Conservation (phyloP, 1,140 invertebrate genomes). For the Centruroides vittatus region DNA sequence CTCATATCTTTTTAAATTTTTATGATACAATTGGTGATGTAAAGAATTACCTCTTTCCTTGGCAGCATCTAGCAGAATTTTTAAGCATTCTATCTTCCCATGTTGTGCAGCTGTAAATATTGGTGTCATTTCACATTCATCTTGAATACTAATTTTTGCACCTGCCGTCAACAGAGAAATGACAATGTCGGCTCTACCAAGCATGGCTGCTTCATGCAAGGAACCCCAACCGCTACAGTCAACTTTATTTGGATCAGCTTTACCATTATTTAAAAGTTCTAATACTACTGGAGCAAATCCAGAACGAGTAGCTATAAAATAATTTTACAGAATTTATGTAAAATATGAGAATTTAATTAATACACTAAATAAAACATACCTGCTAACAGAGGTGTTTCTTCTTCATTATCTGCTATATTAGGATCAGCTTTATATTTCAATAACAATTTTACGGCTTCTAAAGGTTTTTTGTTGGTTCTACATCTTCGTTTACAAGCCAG, state of each 20-base stretch:
- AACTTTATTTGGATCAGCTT: slow-evolving; percentile 22
- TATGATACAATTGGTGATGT: too few relatives aligned
- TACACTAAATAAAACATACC: not conserved
- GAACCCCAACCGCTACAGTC: slow-evolving; percentile 23
- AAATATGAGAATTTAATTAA: too few relatives aligned
- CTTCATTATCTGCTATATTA: slow-evolving; percentile 21
- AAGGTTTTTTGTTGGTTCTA: not conserved
- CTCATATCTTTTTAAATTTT: too few relatives aligned
- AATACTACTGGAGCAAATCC: not conserved
- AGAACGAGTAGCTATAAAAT: too few relatives aligned
- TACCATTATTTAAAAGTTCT: slow-evolving; percentile 5
- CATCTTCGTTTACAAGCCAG: slow-evolving; percentile 24
- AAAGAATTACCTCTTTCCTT: slow-evolving; percentile 14
- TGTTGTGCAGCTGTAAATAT: slow-evolving; percentile 28
- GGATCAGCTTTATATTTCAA: slow-evolving; percentile 22
- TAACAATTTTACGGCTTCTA: slow-evolving; percentile 21
- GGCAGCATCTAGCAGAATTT: slow-evolving; percentile 21
- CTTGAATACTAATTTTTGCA: slow-evolving; percentile 22
- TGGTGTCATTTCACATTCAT: slow-evolving; percentile 27
- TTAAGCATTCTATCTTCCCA: slow-evolving; percentile 24
- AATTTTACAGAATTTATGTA: too few relatives aligned
- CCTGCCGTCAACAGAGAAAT: slow-evolving; percentile 22
- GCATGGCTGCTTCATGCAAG: slow-evolving; percentile 24
- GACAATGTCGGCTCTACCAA: slow-evolving; percentile 17
- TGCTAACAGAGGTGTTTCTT: slow-evolving; percentile 14